phyloP scores from a whole-genome alignment of 2,113 vertebrate species.

The Amblyopsis rosae region DNA sequence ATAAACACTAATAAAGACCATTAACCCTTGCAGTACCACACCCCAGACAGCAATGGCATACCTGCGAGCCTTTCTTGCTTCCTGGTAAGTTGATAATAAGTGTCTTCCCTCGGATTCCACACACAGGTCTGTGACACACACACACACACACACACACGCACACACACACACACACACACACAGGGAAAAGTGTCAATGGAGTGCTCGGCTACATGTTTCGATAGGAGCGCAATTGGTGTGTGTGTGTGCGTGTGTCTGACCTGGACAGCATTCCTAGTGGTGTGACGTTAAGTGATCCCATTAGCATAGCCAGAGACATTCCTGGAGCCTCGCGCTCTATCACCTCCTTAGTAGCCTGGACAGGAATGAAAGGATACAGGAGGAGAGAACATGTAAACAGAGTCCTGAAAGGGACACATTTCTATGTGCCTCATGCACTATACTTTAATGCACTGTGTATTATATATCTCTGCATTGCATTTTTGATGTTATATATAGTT shows the following conservation, averaged over 20 bases:
- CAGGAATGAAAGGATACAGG: background rate
- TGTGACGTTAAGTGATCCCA: conserved; percentile 99
- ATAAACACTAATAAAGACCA: background rate
- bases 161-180: conserved; percentile 3
- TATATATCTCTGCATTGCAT: background rate
- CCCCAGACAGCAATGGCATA: conserved; percentile 63
- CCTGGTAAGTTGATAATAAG: conserved; percentile 99
- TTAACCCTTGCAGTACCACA: too few relatives aligned
- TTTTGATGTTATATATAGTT: too few relatives aligned
- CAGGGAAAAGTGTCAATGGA: background rate
- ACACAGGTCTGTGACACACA: conserved; percentile 85
- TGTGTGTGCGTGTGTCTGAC: conserved; percentile 70
- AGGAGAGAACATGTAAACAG: background rate
- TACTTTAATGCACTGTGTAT: background rate
- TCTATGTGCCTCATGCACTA: background rate
- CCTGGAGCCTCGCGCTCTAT: conserved; percentile 98
- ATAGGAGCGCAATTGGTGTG: background rate
- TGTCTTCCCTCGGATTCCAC: conserved; percentile 98
- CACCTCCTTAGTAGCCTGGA: conserved; percentile 98
- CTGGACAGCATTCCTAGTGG: conserved; percentile 99
- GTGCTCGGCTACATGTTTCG: background rate
- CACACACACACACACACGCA: conserved; percentile 4
- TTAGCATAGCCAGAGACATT: conserved; percentile 99
- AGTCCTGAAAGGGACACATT: background rate
- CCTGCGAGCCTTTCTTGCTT: conserved; percentile 99